Evolutionary conservation across 2,888 invertebrate genomes (phyloP), one percentile per base, ranked within the genome.

Genomic region (Amphipyra berbera): DNA sequence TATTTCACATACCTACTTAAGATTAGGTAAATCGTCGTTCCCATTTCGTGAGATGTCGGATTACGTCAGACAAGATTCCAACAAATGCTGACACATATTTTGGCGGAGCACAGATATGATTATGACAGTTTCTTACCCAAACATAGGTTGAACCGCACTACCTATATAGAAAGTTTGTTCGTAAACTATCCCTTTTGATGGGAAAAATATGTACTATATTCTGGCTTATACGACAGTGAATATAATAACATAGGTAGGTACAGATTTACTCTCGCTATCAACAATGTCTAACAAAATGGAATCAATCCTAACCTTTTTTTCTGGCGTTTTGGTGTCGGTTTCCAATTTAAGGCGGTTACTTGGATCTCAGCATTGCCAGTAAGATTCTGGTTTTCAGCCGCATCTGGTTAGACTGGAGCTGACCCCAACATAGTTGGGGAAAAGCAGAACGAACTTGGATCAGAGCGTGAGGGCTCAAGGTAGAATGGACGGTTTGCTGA

Each of bases 31-130:
- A 55, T 46, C 14, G 10, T 27, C 54, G 45, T 46, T 27, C 38
- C 38, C 38, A 54, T 55, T 55, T 46, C 38, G 13, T 13, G 14
- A 46, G 46, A 46, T 55, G 55, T 55, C 46, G 46, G 55, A 46
- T 55, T 40, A 46, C 12, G 27, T 38, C 30, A 13, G 46, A 46
- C 55, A 55, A 38, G 12, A 45, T 46, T 14, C 55, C 10, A 12
- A 55, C 45, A 54, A 55, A 30, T 46, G 46, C 38, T 40, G 45
- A 46, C 55, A 46, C 46, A 55, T 35, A 54, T 40, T 13, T 46
- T 54, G 27, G 27, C 13, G 21, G 35, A 12, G 13, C 45, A 15
- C 35, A 38, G 38, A 46, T 53, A 53, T 54, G 53, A 35, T 38
- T 46, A 55, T 55, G 30, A 52, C 41, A 41, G 50, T 52, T 52